phyloP scores from a whole-genome alignment of 2,113 vertebrate genomes.

The Tetrax tetrax region DNA sequence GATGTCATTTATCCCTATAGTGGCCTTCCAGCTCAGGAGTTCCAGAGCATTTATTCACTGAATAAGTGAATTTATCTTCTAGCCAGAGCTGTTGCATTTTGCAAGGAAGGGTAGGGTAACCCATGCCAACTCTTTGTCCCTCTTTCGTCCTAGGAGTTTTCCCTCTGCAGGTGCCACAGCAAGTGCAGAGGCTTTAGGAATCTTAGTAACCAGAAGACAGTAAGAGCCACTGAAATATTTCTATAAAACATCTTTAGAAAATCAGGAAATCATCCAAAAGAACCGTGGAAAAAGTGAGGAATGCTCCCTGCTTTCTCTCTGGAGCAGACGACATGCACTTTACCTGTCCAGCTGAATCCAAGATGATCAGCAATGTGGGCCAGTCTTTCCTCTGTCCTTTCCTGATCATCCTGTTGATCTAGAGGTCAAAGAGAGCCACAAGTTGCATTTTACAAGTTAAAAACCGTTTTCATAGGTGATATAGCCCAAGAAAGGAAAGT shows the following conservation, averaged over 20 bases:
- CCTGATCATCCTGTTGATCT: conserved; percentile 90
- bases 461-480: neutral
- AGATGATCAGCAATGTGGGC: conserved; percentile 93
- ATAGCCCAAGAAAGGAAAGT: conserved; percentile 11
- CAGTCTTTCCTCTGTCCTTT: conserved; percentile 88
- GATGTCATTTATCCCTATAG: neutral
- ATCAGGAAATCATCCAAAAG: neutral
- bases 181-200: neutral
- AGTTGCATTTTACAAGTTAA: conserved; percentile 48
- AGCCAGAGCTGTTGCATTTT: neutral
- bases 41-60: neutral
- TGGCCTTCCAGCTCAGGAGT: neutral
- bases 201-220: neutral
- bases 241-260: neutral
- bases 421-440: conserved; percentile 78
- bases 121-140: too few relatives aligned
- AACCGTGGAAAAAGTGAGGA: neutral
- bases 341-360: conserved; percentile 99
- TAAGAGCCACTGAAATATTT: neutral
- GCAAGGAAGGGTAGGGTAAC: neutral
- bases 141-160: neutral
- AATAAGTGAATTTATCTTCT: neutral
- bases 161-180: neutral
- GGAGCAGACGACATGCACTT: neutral
- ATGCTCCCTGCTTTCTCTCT: neutral